Conservation (phyloP, 2,888 invertebrate genomes). For the Sarcophaga variegata region DNA sequence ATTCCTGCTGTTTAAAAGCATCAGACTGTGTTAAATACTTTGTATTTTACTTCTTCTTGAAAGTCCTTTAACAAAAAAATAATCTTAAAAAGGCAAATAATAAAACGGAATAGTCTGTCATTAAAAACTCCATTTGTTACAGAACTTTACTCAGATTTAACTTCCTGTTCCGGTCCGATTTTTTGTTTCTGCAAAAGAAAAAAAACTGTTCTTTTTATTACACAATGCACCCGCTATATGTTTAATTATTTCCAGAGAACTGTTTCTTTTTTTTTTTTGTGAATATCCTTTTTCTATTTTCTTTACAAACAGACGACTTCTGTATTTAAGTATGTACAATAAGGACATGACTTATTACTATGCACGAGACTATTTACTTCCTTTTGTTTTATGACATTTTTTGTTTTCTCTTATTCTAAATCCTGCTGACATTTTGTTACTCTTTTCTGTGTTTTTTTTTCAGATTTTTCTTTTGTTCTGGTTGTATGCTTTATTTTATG, state of each 20-base stretch:
- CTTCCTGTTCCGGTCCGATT: background rate
- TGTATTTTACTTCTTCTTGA: background rate
- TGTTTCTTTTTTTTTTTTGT: background rate
- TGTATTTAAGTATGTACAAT: slow-evolving; percentile 11
- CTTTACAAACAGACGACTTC: slow-evolving; percentile 3
- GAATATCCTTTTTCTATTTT: slow-evolving; percentile 1
- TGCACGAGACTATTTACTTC: slow-evolving; percentile 54
- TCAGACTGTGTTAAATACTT: background rate
- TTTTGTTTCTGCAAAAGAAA: background rate
- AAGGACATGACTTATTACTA: slow-evolving; percentile 65
- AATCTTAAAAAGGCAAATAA: background rate
- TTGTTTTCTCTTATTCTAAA: background rate
- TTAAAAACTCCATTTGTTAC: background rate
- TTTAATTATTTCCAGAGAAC: too few species aligned
- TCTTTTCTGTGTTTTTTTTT: background rate
- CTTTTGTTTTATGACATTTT: slow-evolving; percentile 4
- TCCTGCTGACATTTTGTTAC: slow-evolving; percentile 7
- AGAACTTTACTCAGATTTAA: slow-evolving; percentile 3
- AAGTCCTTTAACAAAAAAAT: background rate
- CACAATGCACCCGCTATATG: too few species aligned
- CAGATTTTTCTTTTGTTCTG: background rate
- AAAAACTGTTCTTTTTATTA: background rate
- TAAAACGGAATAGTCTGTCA: too few species aligned
- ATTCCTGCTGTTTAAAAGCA: too few species aligned
- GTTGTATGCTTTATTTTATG: background rate